Evolutionary conservation across 2,797 vertebrate genomes (phyloP), one percentile per base, ranked within the genome.

Genomic region (Cephalopachus bancanus): DNA sequence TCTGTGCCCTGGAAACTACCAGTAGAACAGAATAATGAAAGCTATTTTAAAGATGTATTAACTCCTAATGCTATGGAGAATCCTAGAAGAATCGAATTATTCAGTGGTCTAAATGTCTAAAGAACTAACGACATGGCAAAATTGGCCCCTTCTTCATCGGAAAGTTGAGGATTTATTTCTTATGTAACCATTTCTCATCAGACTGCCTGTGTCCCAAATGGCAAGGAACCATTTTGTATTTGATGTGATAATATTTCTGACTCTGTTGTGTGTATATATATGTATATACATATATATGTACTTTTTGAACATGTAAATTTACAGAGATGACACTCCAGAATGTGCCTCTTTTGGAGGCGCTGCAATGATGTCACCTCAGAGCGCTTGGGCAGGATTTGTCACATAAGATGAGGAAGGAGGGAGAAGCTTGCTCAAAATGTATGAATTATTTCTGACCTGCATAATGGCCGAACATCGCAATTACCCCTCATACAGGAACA

Each of bases 11-110:
- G 86, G 81, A 93, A 89, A 30, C 64, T 88, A 93, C 75, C 20
- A 62, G 53, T 37, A 76, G 87, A 71, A 69, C 6, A 89, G 93
- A 81, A 89, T 92, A 64, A 97, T 72, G 60, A 86, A 96, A 89
- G 74, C 76, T 72, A 86, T 92, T 96, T 97, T 75, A 92, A 92
- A 95, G 89, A 93, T 87, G 26, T 87, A 98, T 94, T 91, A 95
- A 97, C 93, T 93, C 15, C 69, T 91, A 92, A 94, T 83, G 83
- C 64, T 69, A 64, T 33, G n/a, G 49, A 67, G 7, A 79, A 10
- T 94, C 30, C 59, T 65, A 33, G 80, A 92, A 65, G 65, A 93
- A 93, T 81, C 74, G 94, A 96, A 95, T 94, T 76, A 93, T 49
- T 84, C 69, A 76, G 10, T 94, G 33, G 44, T 8, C 64, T 33